Percentiles rank a stretch among this genome's conserved stretches.
phyloP scores from a whole-genome alignment of 2,113 vertebrate species.

The Plecturocebus donacophilus region DNA sequence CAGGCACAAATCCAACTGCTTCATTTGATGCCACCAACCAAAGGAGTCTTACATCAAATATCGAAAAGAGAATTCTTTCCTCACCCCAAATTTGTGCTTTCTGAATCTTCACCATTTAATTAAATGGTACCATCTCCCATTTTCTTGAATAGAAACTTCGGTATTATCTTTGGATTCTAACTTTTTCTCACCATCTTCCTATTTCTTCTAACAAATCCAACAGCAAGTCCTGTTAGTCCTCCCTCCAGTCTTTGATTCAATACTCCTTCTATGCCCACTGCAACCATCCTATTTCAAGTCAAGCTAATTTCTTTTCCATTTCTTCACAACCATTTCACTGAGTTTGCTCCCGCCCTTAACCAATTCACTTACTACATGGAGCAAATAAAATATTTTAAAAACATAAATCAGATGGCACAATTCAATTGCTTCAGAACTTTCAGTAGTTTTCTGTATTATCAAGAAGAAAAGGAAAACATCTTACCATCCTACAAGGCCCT shows the following conservation, averaged over 20 bases:
- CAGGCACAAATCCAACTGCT: not conserved
- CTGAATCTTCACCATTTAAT: not conserved
- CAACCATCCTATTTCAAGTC: not conserved
- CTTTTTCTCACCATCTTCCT: not conserved
- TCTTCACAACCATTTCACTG: not conserved
- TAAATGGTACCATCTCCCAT: not conserved
- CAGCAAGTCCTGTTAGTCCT: not conserved
- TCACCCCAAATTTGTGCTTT: not conserved
- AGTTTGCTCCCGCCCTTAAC: not conserved
- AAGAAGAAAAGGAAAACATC: not conserved
- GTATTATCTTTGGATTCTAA: not conserved
- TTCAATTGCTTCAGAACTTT: not conserved
- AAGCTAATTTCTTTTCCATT: not conserved
- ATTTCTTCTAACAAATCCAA: not conserved
- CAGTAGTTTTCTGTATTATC: not conserved
- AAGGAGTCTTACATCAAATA: not conserved
- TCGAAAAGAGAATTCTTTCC: not conserved
- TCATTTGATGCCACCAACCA: not conserved
- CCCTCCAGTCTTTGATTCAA: accelerated
- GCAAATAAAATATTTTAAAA: not conserved
- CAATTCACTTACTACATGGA: not conserved
- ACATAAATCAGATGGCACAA: not conserved
- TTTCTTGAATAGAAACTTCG: not conserved
- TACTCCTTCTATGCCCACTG: not conserved
- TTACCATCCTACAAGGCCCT: not conserved